phyloP scores from a whole-genome alignment of 2,113 vertebrate species.

The Pongo abelii region DNA sequence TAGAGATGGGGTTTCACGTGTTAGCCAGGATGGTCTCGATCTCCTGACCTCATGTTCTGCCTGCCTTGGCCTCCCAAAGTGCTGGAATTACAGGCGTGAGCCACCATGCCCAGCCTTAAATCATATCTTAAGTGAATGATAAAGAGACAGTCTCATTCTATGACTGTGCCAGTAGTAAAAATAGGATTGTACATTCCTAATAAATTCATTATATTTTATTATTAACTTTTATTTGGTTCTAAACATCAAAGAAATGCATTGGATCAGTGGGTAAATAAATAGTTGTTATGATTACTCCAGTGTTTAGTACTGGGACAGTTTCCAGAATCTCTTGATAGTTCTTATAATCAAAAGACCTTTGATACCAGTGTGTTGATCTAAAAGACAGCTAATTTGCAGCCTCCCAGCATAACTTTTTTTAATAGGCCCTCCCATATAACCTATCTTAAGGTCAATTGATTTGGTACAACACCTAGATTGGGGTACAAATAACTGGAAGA shows the following conservation, averaged over 20 bases:
- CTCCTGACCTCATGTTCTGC: too few relatives aligned
- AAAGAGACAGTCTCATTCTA: not conserved
- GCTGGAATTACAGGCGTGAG: too few relatives aligned
- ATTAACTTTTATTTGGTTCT: slow-evolving; percentile 23
- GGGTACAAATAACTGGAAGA: not conserved
- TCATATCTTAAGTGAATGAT: not conserved
- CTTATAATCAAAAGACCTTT: not conserved
- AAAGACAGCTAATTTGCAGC: not conserved
- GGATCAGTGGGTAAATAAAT: not conserved
- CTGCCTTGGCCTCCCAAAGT: too few relatives aligned
- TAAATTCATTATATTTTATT: not conserved
- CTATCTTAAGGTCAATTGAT: not conserved
- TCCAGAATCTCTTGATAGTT: not conserved
- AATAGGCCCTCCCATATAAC: not conserved
- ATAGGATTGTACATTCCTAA: not conserved
- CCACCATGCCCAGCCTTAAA: not conserved
- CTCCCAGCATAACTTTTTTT: not conserved
- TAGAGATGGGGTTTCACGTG: too few relatives aligned
- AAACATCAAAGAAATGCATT: not conserved
- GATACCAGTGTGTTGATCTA: not conserved
- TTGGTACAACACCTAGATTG: not conserved
- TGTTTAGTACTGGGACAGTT: not conserved
- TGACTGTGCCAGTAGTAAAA: not conserved
- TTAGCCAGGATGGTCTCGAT: too few relatives aligned
- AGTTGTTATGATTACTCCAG: not conserved